Percentiles rank a stretch among this genome's conserved stretches.
Evolutionary conservation across 30 jellyfish, hydroid and myxozoan genomes (phyloP).

Genomic region (Clytia hemisphaerica): DNA sequence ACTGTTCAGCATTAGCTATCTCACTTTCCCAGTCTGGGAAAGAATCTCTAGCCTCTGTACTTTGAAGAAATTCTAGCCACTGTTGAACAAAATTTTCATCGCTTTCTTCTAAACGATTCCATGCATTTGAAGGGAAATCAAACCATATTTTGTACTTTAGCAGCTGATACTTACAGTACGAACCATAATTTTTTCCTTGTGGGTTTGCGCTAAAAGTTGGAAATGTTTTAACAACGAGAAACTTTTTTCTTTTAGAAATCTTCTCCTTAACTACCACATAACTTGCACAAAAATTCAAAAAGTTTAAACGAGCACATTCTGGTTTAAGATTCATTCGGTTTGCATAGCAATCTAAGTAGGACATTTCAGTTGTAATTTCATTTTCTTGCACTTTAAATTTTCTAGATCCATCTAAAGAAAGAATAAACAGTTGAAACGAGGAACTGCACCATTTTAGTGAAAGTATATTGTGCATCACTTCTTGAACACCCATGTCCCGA

Average conservation of each 20-base stretch:
- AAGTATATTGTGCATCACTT: constrained; percentile 50
- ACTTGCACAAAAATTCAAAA: neutral
- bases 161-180: neutral
- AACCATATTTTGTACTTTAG: neutral
- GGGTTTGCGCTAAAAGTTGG: constrained; percentile 1
- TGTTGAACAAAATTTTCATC: neutral
- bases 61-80: neutral
- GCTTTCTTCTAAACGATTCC: neutral
- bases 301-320: neutral
- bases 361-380: constrained; percentile 8
- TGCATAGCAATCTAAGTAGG: constrained; percentile 30
- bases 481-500: constrained; percentile 49
- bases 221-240: neutral
- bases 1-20: neutral
- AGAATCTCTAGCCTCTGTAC: neutral
- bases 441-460: constrained; percentile 35
- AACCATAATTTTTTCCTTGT: neutral
- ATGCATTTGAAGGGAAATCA: neutral
- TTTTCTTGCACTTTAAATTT: neutral
- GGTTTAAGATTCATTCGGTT: constrained; percentile 7
- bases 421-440: constrained; percentile 23
- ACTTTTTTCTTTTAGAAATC: neutral
- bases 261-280: neutral
- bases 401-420: constrained; percentile 26
- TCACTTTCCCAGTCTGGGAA: neutral